phyloP scores from a whole-genome alignment of 2,113 vertebrate species.

The Pollachius pollachius region DNA sequence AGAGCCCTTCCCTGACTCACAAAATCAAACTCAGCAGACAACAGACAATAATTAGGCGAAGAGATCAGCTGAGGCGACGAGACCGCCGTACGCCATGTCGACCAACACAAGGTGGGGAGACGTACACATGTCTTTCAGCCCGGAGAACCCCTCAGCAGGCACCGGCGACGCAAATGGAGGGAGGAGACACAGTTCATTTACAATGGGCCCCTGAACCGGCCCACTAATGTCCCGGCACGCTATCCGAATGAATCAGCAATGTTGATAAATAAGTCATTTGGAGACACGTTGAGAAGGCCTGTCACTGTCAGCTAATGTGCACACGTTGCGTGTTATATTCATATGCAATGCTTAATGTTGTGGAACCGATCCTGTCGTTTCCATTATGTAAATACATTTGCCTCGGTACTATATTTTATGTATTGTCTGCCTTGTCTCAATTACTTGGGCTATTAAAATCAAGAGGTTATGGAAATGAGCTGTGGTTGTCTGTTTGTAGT shows the following conservation, averaged over 20 bases:
- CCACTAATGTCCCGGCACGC: slow-evolving; percentile 57
- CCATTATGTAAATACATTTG: slow-evolving; percentile 85
- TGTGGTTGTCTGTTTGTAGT: slow-evolving; percentile 58
- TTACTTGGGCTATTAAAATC: slow-evolving; percentile 79
- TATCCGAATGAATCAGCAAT: slow-evolving; percentile 73
- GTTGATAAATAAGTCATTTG: slow-evolving; percentile 69
- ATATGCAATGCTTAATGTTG: slow-evolving; percentile 80
- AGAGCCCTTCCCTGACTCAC: no score
- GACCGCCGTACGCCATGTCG: no score
- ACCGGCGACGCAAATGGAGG: no score
- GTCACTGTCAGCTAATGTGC: slow-evolving; percentile 61
- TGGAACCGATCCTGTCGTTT: slow-evolving; percentile 80
- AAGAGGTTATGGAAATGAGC: slow-evolving; percentile 68
- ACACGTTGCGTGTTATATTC: slow-evolving; percentile 53
- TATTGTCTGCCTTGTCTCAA: slow-evolving; percentile 76
- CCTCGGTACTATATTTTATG: slow-evolving; percentile 75
- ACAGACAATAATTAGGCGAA: no score
- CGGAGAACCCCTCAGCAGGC: no score
- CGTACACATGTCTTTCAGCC: no score
- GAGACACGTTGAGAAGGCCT: slow-evolving; percentile 49
- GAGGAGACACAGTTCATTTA: slow-evolving; percentile 45
- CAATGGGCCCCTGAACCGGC: slow-evolving; percentile 45
- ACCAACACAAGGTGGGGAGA: no score
- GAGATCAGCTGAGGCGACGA: no score
- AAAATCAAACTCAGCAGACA: no score